These are phyloP conservation scores for Vesta saturnalis DNA, from an alignment of 2,888 invertebrate species.

Conservation along the genomic window DNA sequence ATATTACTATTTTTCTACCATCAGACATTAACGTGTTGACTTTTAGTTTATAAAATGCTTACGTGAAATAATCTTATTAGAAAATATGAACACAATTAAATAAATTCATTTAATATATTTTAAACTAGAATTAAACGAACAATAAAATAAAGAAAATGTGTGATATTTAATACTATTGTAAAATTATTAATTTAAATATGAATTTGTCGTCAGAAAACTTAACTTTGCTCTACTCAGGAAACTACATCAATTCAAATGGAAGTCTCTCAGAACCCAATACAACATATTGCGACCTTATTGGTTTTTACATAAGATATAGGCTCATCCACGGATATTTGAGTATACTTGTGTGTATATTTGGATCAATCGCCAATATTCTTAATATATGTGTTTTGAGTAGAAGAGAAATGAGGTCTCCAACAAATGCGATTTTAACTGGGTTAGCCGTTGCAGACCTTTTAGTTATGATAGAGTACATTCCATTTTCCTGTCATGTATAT, in stretches of 20 bases:
- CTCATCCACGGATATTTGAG: conserved; percentile 86
- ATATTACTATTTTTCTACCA: neutral
- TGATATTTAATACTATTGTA: neutral
- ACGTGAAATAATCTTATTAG: too few species aligned
- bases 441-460: conserved; percentile 93
- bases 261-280: neutral
- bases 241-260: neutral
- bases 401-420: conserved; percentile 90
- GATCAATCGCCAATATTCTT: conserved; percentile 88
- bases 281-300: conserved; percentile 63
- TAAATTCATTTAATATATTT: too few species aligned
- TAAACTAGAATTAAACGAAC: too few species aligned
- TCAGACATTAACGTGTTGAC: neutral
- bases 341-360: conserved; percentile 87
- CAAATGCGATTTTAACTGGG: conserved; percentile 90
- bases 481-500: conserved; percentile 85
- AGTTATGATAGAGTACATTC: conserved; percentile 96
- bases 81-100: too few species aligned
- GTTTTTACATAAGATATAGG: conserved; percentile 74
- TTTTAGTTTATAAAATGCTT: neutral
- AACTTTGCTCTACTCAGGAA: neutral
- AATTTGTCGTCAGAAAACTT: neutral
- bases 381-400: conserved; percentile 91
- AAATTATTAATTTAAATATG: too few species aligned
- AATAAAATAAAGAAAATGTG: neutral